phyloP scores from a whole-genome alignment of 2,888 invertebrate genomes.

The Drosophila sordidula region DNA sequence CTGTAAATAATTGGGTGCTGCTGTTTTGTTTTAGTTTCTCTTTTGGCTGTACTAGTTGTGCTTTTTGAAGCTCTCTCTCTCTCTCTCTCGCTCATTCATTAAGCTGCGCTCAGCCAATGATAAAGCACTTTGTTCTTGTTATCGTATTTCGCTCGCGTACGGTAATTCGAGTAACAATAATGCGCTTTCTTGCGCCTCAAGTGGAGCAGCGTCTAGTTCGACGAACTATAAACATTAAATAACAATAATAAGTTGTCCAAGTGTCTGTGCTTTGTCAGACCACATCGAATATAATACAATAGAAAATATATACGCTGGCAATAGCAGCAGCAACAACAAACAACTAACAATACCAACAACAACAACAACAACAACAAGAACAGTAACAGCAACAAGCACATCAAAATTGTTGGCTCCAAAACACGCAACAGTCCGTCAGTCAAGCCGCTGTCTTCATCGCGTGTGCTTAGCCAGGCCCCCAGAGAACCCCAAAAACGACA shows the following conservation, averaged over 20 bases:
- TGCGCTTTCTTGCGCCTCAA: constrained; percentile 44
- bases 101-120: constrained; percentile 1
- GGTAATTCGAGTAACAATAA: constrained; percentile 47
- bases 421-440: constrained; percentile 76
- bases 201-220: constrained; percentile 37
- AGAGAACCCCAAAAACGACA: not conserved
- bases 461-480: constrained; percentile 24
- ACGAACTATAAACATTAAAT: constrained; percentile 68
- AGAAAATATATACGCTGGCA: constrained; percentile 50
- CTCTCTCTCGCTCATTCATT: not conserved
- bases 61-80: not conserved
- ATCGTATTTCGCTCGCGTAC: constrained; percentile 8
- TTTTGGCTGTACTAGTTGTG: not conserved
- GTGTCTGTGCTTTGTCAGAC: constrained; percentile 65
- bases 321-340: constrained; percentile 38
- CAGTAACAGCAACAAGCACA: constrained; percentile 45
- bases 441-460: constrained; percentile 51
- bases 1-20: not conserved
- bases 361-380: constrained; percentile 28
- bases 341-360: constrained; percentile 26
- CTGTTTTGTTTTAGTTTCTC: constrained; percentile 6
- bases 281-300: constrained; percentile 67
- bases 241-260: constrained; percentile 71
- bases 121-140: not conserved
- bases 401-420: constrained; percentile 66